These are phyloP conservation scores for Rhopalosiphum nymphaeae DNA, from an alignment of 2,888 invertebrate species.

Conservation along the genomic window DNA sequence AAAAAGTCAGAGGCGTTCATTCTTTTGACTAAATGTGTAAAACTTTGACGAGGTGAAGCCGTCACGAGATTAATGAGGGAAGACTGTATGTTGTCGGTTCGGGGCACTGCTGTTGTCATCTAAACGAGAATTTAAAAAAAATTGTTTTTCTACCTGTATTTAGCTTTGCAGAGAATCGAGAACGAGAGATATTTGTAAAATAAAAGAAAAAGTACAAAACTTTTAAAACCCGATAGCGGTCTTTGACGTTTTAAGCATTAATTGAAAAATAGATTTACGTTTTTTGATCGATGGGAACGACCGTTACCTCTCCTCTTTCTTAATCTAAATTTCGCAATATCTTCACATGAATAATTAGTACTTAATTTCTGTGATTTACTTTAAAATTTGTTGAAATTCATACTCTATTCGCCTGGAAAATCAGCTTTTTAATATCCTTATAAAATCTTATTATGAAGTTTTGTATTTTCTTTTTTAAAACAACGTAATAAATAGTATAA, in stretches of 20 bases:
- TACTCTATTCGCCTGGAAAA: no score
- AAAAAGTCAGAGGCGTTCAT: conserved; percentile 28
- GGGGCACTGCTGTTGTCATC: conserved; percentile 28
- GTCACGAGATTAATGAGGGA: conserved; percentile 58
- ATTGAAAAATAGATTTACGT: conserved; percentile 37
- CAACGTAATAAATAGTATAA: no score
- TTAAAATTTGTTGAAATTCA: no score
- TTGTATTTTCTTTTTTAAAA: no score
- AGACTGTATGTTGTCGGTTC: neutral
- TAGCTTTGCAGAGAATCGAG: neutral
- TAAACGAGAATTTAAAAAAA: conserved; percentile 31
- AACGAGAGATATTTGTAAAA: neutral
- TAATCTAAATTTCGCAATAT: no score
- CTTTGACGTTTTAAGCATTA: conserved; percentile 27
- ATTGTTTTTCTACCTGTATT: conserved; percentile 29
- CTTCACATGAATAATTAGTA: no score
- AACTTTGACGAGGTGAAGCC: conserved; percentile 52
- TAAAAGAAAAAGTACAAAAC: neutral
- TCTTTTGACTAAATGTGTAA: conserved; percentile 46
- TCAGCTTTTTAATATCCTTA: no score
- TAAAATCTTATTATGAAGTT: no score
- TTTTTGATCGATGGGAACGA: neutral
- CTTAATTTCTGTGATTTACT: no score
- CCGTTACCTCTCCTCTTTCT: no score
- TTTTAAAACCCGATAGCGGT: conserved; percentile 10